These are phyloP conservation scores for Agonopterix heracliana DNA, from an alignment of 2,888 invertebrate genomes.

Conservation along the genomic window DNA sequence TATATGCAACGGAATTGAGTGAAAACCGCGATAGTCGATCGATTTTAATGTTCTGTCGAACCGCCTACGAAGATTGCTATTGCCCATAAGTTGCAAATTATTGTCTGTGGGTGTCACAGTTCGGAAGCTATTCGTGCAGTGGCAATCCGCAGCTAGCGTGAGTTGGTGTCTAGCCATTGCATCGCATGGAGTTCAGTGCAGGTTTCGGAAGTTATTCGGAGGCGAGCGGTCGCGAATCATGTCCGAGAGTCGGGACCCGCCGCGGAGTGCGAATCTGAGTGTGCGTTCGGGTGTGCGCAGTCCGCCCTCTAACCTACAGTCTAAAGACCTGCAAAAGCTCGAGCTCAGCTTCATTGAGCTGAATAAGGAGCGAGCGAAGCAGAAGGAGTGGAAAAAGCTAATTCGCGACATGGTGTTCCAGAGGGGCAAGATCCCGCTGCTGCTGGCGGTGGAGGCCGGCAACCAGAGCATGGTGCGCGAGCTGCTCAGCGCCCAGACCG, in stretches of 20 bases:
- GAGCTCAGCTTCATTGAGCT: conserved; percentile 70
- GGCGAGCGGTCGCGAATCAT: conserved; percentile 24
- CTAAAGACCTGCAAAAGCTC: conserved; percentile 63
- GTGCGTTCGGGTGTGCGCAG: conserved; percentile 41
- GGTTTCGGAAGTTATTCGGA: conserved; percentile 10
- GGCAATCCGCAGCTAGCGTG: conserved; percentile 52
- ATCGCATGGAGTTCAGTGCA: conserved; percentile 41
- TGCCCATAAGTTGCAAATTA: conserved; percentile 54
- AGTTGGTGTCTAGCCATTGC: conserved; percentile 41
- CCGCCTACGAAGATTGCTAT: conserved; percentile 52
- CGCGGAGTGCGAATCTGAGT: conserved; percentile 43
- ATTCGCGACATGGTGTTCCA: conserved; percentile 79
- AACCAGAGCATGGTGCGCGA: conserved; percentile 97
- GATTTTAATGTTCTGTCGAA: conserved; percentile 53
- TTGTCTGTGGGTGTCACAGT: conserved; percentile 55
- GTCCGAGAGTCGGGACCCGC: conserved; percentile 44
- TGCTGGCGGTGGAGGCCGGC: conserved; percentile 95
- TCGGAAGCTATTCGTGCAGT: conserved; percentile 55
- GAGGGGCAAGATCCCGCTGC: conserved; percentile 95
- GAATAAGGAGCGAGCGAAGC: conserved; percentile 69
- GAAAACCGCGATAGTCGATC: conserved; percentile 53
- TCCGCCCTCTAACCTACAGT: conserved; percentile 46
- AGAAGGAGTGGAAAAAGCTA: conserved; percentile 75
- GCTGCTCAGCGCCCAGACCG: conserved; percentile 89
- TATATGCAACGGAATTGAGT: conserved; percentile 43